Evolutionary conservation across 2,797 vertebrate genomes (phyloP).

Genomic region (Saxicola maurus): DNA sequence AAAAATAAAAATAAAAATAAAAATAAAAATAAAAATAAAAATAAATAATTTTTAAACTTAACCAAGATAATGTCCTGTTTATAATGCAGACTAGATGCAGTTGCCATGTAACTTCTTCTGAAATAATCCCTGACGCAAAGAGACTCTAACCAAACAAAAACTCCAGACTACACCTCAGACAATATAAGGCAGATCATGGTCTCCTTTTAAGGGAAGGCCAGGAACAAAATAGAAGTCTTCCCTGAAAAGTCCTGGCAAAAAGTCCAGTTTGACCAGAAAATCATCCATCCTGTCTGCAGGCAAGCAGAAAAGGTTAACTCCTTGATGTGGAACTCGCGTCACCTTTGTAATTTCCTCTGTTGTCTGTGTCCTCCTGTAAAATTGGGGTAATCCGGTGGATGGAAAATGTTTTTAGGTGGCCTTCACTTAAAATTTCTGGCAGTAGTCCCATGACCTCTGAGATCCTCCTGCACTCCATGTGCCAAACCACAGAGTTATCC

Average conservation of each 20-base stretch:
- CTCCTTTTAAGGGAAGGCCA: background rate
- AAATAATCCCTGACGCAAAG: background rate
- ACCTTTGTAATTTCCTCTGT: background rate
- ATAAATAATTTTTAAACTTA: background rate
- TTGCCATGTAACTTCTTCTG: background rate
- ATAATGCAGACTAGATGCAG: background rate
- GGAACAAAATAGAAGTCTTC: background rate
- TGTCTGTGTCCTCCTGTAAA: background rate
- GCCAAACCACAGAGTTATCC: background rate
- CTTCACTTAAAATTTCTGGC: background rate
- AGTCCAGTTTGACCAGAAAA: background rate
- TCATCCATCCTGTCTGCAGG: background rate
- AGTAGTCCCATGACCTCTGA: background rate
- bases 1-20: background rate
- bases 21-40: background rate
- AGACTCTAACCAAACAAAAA: background rate
- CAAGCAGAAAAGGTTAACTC: background rate
- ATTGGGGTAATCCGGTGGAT: background rate
- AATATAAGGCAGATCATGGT: background rate
- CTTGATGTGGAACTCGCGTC: background rate
- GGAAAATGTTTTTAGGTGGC: background rate
- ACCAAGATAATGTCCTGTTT: background rate
- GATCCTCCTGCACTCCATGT: background rate
- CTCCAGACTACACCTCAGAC: background rate
- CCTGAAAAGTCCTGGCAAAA: background rate